Conservation (phyloP, 2,888 invertebrate genomes). For the Acholoe squamosa region DNA sequence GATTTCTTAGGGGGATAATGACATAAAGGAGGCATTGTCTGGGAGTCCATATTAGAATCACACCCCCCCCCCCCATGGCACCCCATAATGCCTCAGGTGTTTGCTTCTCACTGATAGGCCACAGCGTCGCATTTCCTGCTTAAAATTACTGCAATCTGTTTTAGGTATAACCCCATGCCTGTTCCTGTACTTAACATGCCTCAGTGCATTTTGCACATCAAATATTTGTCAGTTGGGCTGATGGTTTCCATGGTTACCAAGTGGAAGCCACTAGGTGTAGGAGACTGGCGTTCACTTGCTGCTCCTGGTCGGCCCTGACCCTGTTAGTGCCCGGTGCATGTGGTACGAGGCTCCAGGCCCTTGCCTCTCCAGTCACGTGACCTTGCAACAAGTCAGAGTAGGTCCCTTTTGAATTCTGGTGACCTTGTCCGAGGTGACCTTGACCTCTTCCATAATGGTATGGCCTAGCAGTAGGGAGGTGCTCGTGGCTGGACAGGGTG, state of each 20-base stretch:
- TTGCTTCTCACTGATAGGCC: too few relatives aligned
- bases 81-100: too few relatives aligned
- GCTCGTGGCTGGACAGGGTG: background rate
- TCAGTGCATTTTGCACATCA: too few relatives aligned
- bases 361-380: conserved; percentile 10
- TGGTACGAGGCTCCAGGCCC: background rate
- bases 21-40: too few relatives aligned
- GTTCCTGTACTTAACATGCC: too few relatives aligned
- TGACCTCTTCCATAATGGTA: background rate
- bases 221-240: background rate
- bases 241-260: conserved; percentile 11
- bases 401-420: background rate
- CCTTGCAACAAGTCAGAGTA: background rate
- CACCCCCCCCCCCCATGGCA: too few relatives aligned
- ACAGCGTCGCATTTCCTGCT: too few relatives aligned
- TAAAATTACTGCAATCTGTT: too few relatives aligned
- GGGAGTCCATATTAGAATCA: too few relatives aligned
- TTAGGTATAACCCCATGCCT: too few relatives aligned
- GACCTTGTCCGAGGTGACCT: background rate
- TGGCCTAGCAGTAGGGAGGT: background rate
- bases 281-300: background rate
- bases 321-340: too few relatives aligned
- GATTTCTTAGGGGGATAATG: too few relatives aligned
- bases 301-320: background rate
- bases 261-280: conserved; percentile 10